These are phyloP conservation scores for Pocillopora damicornis DNA, from an alignment of 64 coral and sea anemone genomes.

Conservation along the genomic window DNA sequence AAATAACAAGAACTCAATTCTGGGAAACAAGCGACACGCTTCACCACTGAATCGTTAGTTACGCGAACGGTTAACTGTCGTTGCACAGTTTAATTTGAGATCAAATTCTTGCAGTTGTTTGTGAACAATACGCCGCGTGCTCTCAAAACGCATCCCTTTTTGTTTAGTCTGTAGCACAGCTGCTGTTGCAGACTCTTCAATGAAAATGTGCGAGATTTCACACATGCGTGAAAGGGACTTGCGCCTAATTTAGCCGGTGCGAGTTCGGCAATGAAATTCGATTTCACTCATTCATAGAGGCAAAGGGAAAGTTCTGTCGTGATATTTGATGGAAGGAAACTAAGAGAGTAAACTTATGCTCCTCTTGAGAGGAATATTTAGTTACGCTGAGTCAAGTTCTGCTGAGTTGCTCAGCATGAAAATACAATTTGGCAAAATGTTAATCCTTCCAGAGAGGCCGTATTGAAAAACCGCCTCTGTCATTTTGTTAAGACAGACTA, in stretches of 20 bases:
- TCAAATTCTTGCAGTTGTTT: constrained; percentile 31
- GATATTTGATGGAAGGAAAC: neutral
- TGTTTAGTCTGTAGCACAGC: constrained; percentile 15
- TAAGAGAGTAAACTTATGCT: neutral
- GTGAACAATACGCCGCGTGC: constrained; percentile 26
- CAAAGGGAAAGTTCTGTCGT: neutral
- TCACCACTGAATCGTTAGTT: neutral
- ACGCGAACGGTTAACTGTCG: neutral
- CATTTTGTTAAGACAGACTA: neutral
- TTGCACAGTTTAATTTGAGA: constrained; percentile 29
- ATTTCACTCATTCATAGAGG: neutral
- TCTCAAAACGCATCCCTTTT: constrained; percentile 13
- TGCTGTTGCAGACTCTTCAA: neutral
- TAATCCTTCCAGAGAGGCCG: neutral
- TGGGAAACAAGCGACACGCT: neutral
- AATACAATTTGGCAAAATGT: neutral
- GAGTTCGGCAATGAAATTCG: neutral
- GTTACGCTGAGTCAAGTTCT: neutral
- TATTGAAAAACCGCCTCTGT: too few species aligned
- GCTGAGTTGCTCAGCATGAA: neutral
- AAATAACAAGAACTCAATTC: neutral
- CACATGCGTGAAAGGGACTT: neutral
- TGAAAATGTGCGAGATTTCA: constrained; percentile 39
- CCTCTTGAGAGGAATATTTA: neutral
- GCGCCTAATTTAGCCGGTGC: neutral